Conservation (phyloP, 2,888 invertebrate genomes). For the Norana najaformis region DNA sequence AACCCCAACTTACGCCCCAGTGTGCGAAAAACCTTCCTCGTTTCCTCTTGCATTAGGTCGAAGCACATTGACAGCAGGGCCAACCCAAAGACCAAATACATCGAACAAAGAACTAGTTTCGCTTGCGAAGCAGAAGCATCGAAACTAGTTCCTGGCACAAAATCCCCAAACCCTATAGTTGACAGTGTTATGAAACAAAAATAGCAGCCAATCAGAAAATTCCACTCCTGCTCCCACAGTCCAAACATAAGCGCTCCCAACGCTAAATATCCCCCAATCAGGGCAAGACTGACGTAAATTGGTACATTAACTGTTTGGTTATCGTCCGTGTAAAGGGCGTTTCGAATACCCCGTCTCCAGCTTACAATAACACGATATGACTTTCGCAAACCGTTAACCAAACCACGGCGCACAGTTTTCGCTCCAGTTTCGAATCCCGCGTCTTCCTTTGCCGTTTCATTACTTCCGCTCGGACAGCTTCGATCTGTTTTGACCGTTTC, state of each 20-base stretch:
- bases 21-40: constrained; percentile 53
- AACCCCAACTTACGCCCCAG: constrained; percentile 58
- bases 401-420: constrained; percentile 19
- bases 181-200: constrained; percentile 64
- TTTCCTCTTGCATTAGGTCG: constrained; percentile 63
- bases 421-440: background rate
- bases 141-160: constrained; percentile 58
- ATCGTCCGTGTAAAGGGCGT: constrained; percentile 39
- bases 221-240: constrained; percentile 92
- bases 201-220: constrained; percentile 77
- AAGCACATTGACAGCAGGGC: constrained; percentile 64
- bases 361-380: constrained; percentile 31
- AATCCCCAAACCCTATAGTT: constrained; percentile 64
- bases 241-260: constrained; percentile 83
- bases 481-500: background rate
- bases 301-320: constrained; percentile 70
- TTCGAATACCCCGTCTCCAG: constrained; percentile 35
- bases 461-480: background rate
- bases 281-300: constrained; percentile 81
- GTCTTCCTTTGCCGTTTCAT: background rate
- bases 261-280: constrained; percentile 77
- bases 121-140: constrained; percentile 53
- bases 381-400: constrained; percentile 27
- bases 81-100: constrained; percentile 63
- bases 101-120: constrained; percentile 54